Evolutionary conservation across 2,113 vertebrate species (phyloP).

Genomic region (Zeus faber): DNA sequence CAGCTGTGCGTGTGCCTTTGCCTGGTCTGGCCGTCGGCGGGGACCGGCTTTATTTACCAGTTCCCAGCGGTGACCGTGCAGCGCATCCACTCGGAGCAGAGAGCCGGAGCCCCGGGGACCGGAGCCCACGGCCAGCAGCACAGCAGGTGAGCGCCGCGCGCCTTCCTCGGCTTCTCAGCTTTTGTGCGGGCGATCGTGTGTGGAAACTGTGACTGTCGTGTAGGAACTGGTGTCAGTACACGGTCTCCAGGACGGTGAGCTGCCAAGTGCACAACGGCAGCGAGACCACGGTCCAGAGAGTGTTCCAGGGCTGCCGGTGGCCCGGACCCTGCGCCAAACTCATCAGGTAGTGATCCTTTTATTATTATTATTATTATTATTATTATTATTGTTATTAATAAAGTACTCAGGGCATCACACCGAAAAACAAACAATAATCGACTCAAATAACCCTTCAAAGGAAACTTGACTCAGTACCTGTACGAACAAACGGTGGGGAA

Average conservation of each 20-base stretch:
- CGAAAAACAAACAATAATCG: too few species aligned
- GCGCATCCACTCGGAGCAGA: constrained; percentile 61
- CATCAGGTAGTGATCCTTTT: constrained; percentile 79
- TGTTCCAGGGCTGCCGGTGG: constrained; percentile 94
- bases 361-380: too few species aligned
- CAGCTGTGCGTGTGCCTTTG: constrained; percentile 59
- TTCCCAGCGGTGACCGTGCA: constrained; percentile 64
- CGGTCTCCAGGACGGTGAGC: constrained; percentile 84
- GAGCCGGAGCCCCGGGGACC: constrained; percentile 54
- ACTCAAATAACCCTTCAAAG: too few species aligned
- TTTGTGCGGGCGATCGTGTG: background rate
- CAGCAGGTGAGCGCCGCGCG: constrained; percentile 55
- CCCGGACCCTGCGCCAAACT: constrained; percentile 90
- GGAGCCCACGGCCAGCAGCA: constrained; percentile 43
- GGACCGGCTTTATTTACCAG: constrained; percentile 70
- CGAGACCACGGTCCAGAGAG: constrained; percentile 87
- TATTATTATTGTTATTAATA: too few species aligned
- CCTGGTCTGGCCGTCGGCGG: constrained; percentile 40
- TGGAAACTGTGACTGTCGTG: background rate
- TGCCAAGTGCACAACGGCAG: constrained; percentile 95
- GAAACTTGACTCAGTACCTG: too few species aligned
- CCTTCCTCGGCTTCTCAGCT: too few species aligned
- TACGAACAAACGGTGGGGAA: too few species aligned
- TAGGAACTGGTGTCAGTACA: constrained; percentile 96
- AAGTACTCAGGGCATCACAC: too few species aligned